These are phyloP conservation scores for Leptinotarsa juncta DNA, from an alignment of 2,888 invertebrate species.

Conservation along the genomic window DNA sequence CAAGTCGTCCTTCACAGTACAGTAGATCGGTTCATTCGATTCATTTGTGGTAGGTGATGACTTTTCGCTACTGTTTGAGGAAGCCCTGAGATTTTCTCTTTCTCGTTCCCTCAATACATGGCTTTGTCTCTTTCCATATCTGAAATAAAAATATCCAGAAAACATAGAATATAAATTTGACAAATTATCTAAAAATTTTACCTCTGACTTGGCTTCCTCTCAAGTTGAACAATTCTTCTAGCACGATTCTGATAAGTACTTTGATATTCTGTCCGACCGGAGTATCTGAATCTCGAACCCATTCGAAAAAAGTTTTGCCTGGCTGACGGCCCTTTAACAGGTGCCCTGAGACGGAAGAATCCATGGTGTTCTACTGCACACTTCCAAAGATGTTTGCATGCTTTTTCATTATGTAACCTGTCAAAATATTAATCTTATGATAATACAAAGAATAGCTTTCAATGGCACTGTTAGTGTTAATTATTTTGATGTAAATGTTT, in stretches of 20 bases:
- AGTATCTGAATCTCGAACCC: slow-evolving; percentile 95
- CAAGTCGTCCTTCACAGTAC: slow-evolving; percentile 60
- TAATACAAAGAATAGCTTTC: not conserved
- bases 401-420: slow-evolving; percentile 92
- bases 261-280: slow-evolving; percentile 95
- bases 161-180: not conserved
- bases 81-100: slow-evolving; percentile 47
- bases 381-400: slow-evolving; percentile 99
- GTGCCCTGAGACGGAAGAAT: slow-evolving; percentile 94
- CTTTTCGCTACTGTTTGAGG: slow-evolving; percentile 70
- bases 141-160: slow-evolving; percentile 34
- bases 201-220: slow-evolving; percentile 95
- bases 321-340: slow-evolving; percentile 88
- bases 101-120: slow-evolving; percentile 81
- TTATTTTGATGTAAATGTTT: no score
- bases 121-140: slow-evolving; percentile 90
- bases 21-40: slow-evolving; percentile 60
- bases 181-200: slow-evolving; percentile 37
- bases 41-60: slow-evolving; percentile 66
- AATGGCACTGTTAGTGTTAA: no score
- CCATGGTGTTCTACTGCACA: slow-evolving; percentile 99
- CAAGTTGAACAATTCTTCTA: slow-evolving; percentile 93
- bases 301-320: slow-evolving; percentile 97
- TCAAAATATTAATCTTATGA: slow-evolving; percentile 18
- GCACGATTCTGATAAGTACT: slow-evolving; percentile 92